Evolutionary conservation across 1,140 invertebrate genomes (phyloP).

Genomic region (Drosophila ohnishii): DNA sequence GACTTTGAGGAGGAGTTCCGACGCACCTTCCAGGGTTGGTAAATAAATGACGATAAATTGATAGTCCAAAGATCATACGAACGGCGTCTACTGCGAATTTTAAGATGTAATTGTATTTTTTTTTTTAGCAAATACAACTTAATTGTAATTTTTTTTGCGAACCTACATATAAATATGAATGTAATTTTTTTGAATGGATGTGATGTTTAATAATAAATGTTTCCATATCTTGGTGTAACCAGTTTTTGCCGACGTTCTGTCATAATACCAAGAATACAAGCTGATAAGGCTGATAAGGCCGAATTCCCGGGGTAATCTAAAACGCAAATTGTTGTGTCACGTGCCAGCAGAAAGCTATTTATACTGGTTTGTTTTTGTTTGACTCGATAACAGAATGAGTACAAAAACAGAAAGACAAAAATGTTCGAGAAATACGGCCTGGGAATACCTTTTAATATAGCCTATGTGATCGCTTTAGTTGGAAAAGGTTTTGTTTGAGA

Average conservation of each 20-base stretch:
- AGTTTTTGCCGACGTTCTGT: not conserved
- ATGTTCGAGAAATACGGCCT: not conserved
- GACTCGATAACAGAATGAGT: conserved; percentile 19
- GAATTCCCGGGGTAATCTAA: conserved; percentile 34
- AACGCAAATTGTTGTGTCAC: conserved; percentile 61
- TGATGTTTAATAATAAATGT: conserved; percentile 63
- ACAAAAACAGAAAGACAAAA: conserved; percentile 3
- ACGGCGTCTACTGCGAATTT: conserved; percentile 50
- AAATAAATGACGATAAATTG: not conserved
- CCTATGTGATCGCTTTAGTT: not conserved
- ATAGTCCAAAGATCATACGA: conserved; percentile 12
- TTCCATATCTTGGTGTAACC: conserved; percentile 64
- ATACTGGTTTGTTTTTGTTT: conserved; percentile 35
- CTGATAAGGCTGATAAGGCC: conserved; percentile 23
- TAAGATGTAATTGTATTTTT: conserved; percentile 23
- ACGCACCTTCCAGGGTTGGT: conserved; percentile 36
- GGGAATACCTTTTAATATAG: not conserved
- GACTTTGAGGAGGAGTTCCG: conserved; percentile 61
- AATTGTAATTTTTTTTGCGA: conserved; percentile 37
- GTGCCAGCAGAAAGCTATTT: conserved; percentile 50
- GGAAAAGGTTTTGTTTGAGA: not conserved
- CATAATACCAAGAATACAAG: conserved; percentile 3
- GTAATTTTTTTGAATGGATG: conserved; percentile 43
- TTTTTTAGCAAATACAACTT: conserved; percentile 49
- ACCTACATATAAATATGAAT: conserved; percentile 28